Evolutionary conservation across 2,113 vertebrate species (phyloP).

Genomic region (Rhipidura dahli): DNA sequence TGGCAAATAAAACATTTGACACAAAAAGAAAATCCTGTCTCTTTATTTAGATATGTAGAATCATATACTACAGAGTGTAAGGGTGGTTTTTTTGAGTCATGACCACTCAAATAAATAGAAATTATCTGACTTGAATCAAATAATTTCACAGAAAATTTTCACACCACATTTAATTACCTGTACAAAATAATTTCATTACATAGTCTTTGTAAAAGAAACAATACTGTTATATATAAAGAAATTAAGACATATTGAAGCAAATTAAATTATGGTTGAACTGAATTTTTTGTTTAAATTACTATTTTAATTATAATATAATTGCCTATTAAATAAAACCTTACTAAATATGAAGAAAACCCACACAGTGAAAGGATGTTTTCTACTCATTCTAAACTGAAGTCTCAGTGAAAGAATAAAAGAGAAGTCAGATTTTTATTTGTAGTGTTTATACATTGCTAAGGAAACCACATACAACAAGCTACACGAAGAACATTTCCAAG

Average conservation of each 20-base stretch:
- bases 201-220: neutral
- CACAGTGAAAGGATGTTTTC: neutral
- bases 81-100: neutral
- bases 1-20: neutral
- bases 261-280: neutral
- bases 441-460: conserved; percentile 22
- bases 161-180: neutral
- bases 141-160: neutral
- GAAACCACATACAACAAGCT: neutral
- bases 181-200: neutral
- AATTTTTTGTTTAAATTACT: neutral
- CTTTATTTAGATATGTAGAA: neutral
- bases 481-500: neutral
- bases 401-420: neutral
- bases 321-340: neutral
- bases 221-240: neutral
- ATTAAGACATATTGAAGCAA: neutral
- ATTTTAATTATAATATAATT: neutral
- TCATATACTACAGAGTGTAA: no score
- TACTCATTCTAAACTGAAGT: neutral
- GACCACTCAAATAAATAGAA: neutral
- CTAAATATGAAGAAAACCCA: neutral
- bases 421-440: neutral
- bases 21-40: neutral
- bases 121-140: neutral